phyloP scores from a whole-genome alignment of 2,888 invertebrate genomes.

The Galerucella pusilla region DNA sequence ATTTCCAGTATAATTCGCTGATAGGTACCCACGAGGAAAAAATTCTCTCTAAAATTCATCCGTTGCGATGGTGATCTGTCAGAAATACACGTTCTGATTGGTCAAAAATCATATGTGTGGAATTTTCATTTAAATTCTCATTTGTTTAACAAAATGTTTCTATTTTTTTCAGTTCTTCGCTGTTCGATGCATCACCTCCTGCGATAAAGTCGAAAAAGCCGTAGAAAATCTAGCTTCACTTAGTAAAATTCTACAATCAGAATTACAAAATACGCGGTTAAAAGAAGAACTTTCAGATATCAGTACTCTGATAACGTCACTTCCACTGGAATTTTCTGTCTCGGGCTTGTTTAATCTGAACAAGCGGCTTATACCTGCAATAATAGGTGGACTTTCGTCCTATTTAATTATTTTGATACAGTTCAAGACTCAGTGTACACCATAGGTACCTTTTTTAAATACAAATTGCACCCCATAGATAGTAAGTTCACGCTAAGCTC shows the following conservation, averaged over 20 bases:
- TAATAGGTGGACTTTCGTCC: slow-evolving; percentile 1
- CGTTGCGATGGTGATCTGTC: too few relatives aligned
- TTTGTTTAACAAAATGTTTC: too few relatives aligned
- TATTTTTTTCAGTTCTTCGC: neutral
- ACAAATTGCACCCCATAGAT: neutral
- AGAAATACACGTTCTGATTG: too few relatives aligned
- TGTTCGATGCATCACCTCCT: neutral
- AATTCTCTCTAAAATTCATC: too few relatives aligned
- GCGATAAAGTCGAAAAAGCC: neutral
- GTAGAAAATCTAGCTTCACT: neutral
- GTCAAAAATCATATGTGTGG: too few relatives aligned
- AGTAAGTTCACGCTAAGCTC: too few relatives aligned
- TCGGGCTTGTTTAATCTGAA: neutral
- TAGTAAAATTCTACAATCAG: neutral
- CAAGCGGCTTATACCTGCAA: slow-evolving; percentile 10
- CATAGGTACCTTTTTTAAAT: neutral
- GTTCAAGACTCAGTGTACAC: neutral
- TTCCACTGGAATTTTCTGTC: slow-evolving; percentile 2
- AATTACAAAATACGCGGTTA: neutral
- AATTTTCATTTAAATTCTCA: too few relatives aligned
- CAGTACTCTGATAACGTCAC: neutral
- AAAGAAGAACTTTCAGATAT: slow-evolving; percentile 6
- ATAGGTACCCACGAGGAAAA: too few relatives aligned
- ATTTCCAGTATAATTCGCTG: too few relatives aligned
- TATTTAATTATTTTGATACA: slow-evolving; percentile 17